Conservation (phyloP, 2,888 invertebrate genomes). For the Willowsia nigromaculata region DNA sequence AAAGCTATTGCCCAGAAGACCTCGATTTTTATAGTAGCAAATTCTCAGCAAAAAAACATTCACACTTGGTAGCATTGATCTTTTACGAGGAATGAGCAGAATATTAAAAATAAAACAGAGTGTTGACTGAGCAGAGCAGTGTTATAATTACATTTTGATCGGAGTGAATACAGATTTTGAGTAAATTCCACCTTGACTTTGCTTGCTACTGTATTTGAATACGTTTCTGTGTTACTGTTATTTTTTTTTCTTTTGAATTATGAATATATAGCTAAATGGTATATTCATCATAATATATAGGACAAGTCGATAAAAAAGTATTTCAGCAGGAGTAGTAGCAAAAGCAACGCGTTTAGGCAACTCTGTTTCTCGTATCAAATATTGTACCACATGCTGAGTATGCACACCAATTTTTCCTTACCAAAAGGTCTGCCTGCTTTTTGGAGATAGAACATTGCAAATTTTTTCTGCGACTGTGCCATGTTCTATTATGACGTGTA, state of each 20-base stretch:
- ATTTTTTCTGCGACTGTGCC: slow-evolving; percentile 7
- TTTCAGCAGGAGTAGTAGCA: background rate
- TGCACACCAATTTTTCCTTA: no score
- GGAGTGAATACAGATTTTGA: background rate
- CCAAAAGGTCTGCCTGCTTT: no score
- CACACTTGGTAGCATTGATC: background rate
- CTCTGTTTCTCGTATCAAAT: no score
- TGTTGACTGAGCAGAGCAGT: background rate
- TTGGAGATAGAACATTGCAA: no score
- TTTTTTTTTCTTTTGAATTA: background rate
- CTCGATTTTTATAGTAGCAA: no score
- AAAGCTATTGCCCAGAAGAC: no score
- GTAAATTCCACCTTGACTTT: slow-evolving; percentile 57
- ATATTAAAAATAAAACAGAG: background rate
- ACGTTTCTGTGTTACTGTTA: background rate
- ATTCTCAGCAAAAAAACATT: no score
- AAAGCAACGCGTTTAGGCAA: background rate
- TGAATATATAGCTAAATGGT: background rate
- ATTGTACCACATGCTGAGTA: no score
- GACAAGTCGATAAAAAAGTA: slow-evolving; percentile 47
- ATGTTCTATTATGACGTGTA: background rate
- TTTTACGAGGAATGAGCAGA: background rate
- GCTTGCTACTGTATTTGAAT: background rate
- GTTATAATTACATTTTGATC: background rate
- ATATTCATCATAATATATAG: slow-evolving; percentile 38